phyloP scores from a whole-genome alignment of 2,888 invertebrate species.

The Dimorphilus gyrociliatus region DNA sequence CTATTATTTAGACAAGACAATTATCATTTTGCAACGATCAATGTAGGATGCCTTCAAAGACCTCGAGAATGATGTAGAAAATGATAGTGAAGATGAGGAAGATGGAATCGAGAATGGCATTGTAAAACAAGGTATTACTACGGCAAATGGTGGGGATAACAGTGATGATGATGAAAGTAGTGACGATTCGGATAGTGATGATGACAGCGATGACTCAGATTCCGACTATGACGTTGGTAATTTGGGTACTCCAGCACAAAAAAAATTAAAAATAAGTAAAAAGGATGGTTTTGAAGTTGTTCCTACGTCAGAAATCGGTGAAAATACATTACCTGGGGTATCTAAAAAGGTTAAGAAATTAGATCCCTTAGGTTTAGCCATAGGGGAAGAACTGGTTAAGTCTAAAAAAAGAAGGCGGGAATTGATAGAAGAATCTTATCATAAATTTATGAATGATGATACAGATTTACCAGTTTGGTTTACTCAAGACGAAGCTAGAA shows the following conservation, averaged over 20 bases:
- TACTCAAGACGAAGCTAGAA: constrained; percentile 72
- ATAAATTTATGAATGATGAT: constrained; percentile 70
- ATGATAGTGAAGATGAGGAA: constrained; percentile 51
- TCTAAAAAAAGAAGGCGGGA: constrained; percentile 80
- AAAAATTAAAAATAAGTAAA: constrained; percentile 6
- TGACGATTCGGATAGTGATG: constrained; percentile 5
- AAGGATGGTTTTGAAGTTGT: constrained; percentile 52
- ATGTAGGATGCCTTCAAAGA: constrained; percentile 56
- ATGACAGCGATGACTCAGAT: constrained; percentile 11
- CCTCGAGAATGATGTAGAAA: constrained; percentile 63
- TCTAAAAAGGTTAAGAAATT: constrained; percentile 11
- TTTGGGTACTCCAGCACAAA: background rate
- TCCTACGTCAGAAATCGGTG: constrained; percentile 36
- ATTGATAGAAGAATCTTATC: constrained; percentile 74
- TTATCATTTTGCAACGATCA: too few relatives aligned
- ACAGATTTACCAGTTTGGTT: constrained; percentile 89
- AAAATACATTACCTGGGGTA: background rate
- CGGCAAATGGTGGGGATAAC: constrained; percentile 2
- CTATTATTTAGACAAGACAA: too few relatives aligned
- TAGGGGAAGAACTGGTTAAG: constrained; percentile 75
- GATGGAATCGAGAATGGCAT: constrained; percentile 8
- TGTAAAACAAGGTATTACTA: constrained; percentile 8
- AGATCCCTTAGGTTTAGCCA: constrained; percentile 64
- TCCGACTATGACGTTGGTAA: constrained; percentile 2
- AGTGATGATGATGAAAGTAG: constrained; percentile 4